phyloP scores from a whole-genome alignment of 1,140 invertebrate genomes.

The Periplaneta americana region DNA sequence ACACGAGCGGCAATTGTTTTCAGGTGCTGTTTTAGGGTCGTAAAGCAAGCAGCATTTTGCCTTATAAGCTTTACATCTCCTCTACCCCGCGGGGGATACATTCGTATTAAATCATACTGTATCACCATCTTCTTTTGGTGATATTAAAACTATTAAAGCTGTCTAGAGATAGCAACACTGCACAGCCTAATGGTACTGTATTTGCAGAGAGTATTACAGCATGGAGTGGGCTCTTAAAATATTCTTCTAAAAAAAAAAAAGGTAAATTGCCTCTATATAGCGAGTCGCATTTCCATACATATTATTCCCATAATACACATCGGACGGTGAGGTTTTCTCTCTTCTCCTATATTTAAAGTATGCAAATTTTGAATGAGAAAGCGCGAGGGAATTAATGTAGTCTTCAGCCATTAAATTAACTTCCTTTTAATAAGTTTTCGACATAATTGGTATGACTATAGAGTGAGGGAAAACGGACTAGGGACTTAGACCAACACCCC shows the following conservation, averaged over 20 bases:
- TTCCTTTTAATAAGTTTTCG: conserved; percentile 15
- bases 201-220: background rate
- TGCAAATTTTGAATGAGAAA: conserved; percentile 13
- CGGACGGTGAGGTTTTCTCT: background rate
- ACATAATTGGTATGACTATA: background rate
- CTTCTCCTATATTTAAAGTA: conserved; percentile 15
- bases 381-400: conserved; percentile 10
- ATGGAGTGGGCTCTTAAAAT: background rate
- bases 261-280: background rate
- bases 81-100: background rate
- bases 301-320: conserved; percentile 11
- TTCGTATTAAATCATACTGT: background rate
- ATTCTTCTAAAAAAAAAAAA: background rate
- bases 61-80: no score
- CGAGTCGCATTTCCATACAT: conserved; percentile 14
- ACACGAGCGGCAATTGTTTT: background rate
- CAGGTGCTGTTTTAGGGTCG: background rate
- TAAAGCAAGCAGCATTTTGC: background rate
- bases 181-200: background rate
- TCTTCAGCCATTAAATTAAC: conserved; percentile 14
- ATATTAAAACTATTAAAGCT: background rate
- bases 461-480: background rate
- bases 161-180: background rate
- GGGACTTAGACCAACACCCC: background rate
- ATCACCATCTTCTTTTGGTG: background rate